Base-by-base conservation (phyloP, 2,113 vertebrate species). In the Brachyhypopomus gauderio region DNA sequence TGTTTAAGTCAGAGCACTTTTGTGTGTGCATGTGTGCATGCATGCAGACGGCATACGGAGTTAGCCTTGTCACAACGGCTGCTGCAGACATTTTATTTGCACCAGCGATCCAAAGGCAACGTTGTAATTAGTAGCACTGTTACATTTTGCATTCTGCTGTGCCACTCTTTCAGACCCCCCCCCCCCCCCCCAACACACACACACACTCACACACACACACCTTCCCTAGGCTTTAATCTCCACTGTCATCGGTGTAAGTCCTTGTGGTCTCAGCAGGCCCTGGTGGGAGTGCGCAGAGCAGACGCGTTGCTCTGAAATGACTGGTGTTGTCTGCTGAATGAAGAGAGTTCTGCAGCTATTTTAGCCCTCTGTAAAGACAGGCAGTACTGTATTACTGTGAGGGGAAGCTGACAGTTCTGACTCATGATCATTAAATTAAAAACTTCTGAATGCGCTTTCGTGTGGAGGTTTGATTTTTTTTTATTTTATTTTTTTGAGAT, bases 41-140 rank as follows among this genome's bases (percentile, higher is more conserved):
- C 45, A 34, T 34, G 27, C 20, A 4, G 17, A 5, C 60, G 56
- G 52, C 67, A 66, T 30, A 52, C 52, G 38, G 62, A 69, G 76
- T 80, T 76, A 78, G 59, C 63, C 63, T 63, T 34, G 67, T 82
- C 34, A 75, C 67, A 78, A 60, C 55, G 63, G 25, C 70, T 72
- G 55, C 62, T 25, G 30, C 77, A 79, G 79, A 85, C 81, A 81
- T 85, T 79, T 71, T 77, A 84, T 86, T 79, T 59, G 55, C 79
- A 25, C 75, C 55, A 56, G 16, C 17, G 48, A 79, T 78, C 63
- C 41, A 64, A 84, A 76, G 77, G 79, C 81, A 80, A 81, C 80
- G 75, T 80, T 80, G 23, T 80, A 85, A 85, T 89, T 85, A 84
- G 76, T 70, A 6, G 63, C 72, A 55, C 77, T 83, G 70, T 78